A percentile compares a stretch with the other conserved stretches of the same genome.
These are phyloP conservation scores for Pseudomyrmex concolor DNA, from an alignment of 1,140 invertebrate genomes.

Conservation along the genomic window DNA sequence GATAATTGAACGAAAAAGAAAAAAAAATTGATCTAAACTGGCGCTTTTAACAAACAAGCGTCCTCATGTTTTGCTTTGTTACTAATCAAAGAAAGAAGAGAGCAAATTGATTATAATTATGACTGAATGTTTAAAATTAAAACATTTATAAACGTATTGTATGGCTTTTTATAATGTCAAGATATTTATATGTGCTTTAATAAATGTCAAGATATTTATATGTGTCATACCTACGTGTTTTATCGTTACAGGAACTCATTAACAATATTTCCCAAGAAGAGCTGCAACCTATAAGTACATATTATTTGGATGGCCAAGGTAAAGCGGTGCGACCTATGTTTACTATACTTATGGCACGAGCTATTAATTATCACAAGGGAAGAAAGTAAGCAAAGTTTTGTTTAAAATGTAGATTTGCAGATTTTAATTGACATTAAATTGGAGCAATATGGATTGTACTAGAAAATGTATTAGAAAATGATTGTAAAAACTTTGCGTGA, in stretches of 20 bases:
- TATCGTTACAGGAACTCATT: slow-evolving; percentile 89
- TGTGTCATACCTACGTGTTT: slow-evolving; percentile 64
- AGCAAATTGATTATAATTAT: too few species aligned
- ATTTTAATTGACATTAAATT: not conserved
- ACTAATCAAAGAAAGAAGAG: too few species aligned
- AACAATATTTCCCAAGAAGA: slow-evolving; percentile 92
- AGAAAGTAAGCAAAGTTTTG: slow-evolving; percentile 87
- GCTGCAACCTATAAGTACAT: slow-evolving; percentile 94
- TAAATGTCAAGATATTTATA: too few species aligned
- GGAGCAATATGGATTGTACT: not conserved
- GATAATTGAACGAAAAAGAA: too few species aligned
- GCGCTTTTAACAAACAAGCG: too few species aligned
- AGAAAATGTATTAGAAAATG: slow-evolving; percentile 3
- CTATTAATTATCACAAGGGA: slow-evolving; percentile 95
- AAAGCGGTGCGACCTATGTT: slow-evolving; percentile 97
- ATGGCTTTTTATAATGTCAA: too few species aligned
- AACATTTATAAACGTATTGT: too few species aligned
- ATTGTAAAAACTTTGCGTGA: not conserved
- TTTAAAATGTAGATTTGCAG: not conserved
- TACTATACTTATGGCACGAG: slow-evolving; percentile 95
- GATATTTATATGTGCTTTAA: too few species aligned
- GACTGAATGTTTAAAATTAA: too few species aligned
- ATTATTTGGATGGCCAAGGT: slow-evolving; percentile 98
- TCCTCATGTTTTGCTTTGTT: too few species aligned
- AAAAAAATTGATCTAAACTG: too few species aligned